A percentile compares a stretch with the other conserved stretches of the same genome.
Conservation (phyloP, 23 tunicate species). For the Ascidia mentula region DNA sequence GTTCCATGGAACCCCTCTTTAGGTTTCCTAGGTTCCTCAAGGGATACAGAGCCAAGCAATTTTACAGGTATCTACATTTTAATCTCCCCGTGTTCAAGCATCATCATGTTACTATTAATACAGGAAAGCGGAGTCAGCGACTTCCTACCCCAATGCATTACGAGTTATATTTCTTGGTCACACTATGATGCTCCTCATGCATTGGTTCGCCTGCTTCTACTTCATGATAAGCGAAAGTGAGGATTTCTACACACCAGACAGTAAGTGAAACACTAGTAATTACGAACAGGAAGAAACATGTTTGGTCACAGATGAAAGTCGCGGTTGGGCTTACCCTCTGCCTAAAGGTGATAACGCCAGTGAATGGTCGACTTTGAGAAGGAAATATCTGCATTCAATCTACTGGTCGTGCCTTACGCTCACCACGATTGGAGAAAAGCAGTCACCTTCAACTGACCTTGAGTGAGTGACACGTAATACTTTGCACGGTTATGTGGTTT, state of each 20-base stretch:
- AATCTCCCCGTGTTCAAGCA: too few species aligned
- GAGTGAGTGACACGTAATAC: conserved; percentile 79
- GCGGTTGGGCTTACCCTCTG: conserved; percentile 95
- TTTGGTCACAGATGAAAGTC: conserved; percentile 1
- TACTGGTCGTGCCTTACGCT: conserved; percentile 94
- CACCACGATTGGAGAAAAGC: conserved; percentile 95
- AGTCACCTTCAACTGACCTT: conserved; percentile 82
- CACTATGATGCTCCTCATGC: conserved; percentile 84
- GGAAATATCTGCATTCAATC: conserved; percentile 87
- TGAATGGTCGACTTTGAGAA: conserved; percentile 66
- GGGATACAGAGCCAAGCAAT: conserved; percentile 77
- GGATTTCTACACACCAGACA: conserved; percentile 29
- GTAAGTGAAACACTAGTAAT: conserved; percentile 3
- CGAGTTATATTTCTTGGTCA: conserved; percentile 68
- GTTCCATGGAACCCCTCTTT: conserved; percentile 41
- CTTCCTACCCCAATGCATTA: conserved; percentile 74
- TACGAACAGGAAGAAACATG: background rate
- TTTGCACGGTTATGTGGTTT: background rate
- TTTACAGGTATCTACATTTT: conserved; percentile 53
- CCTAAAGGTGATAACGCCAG: conserved; percentile 20
- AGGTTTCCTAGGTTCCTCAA: conserved; percentile 70
- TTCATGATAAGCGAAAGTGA: conserved; percentile 81
- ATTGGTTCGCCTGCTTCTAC: conserved; percentile 98
- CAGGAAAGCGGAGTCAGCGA: conserved; percentile 76
- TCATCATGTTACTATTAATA: too few species aligned